Conservation (phyloP, 1,140 invertebrate species). For the Oppia nitens region DNA sequence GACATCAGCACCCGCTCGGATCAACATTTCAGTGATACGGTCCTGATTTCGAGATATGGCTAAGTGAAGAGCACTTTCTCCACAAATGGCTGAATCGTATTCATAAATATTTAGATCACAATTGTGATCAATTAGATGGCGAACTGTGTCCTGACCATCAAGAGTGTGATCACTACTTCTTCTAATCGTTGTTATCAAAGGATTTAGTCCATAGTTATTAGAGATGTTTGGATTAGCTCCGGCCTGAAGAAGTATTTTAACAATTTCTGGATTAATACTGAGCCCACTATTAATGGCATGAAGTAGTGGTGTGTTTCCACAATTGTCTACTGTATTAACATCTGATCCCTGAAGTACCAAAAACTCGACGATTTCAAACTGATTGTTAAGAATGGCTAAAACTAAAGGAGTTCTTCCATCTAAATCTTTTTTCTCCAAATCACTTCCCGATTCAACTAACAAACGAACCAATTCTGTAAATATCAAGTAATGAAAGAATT, state of each 20-base stretch:
- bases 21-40: conserved; percentile 12
- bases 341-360: conserved; percentile 88
- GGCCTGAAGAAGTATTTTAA: conserved; percentile 73
- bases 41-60: conserved; percentile 10
- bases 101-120: conserved; percentile 3
- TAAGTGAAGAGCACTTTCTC: conserved; percentile 12
- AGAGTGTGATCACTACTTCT: conserved; percentile 4
- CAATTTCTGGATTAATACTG: conserved; percentile 83
- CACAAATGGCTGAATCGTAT: not conserved
- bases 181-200: conserved; percentile 6
- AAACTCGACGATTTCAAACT: conserved; percentile 88
- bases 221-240: conserved; percentile 89
- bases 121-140: conserved; percentile 10
- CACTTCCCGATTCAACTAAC: conserved; percentile 15
- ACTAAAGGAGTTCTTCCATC: conserved; percentile 37
- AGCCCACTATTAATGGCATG: conserved; percentile 70
- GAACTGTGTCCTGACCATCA: conserved; percentile 4
- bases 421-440: conserved; percentile 16
- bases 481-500: not conserved
- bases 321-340: conserved; percentile 38
- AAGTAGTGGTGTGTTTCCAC: conserved; percentile 84
- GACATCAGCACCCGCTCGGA: conserved; percentile 6
- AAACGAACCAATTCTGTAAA: conserved; percentile 20
- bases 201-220: conserved; percentile 61
- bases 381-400: conserved; percentile 89